phyloP scores from a whole-genome alignment of 2,888 invertebrate species.

The Drosophila sordidula region DNA sequence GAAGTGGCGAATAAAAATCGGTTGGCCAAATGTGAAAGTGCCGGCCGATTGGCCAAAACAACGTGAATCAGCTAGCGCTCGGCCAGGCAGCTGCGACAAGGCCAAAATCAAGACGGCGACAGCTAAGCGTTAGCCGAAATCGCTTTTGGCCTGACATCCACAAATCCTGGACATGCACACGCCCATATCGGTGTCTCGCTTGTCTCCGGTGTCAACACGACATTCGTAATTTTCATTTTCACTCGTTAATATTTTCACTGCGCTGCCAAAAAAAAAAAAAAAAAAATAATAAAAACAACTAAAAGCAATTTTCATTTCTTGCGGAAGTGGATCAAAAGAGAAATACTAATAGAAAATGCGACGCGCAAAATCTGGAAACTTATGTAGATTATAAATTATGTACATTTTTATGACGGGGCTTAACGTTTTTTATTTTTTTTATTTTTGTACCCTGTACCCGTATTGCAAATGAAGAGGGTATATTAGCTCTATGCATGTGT shows the following conservation, averaged over 20 bases:
- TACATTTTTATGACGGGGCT: slow-evolving; percentile 58
- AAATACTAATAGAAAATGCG: slow-evolving; percentile 47
- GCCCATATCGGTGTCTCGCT: slow-evolving; percentile 32
- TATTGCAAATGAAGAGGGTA: background rate
- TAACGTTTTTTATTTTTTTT: slow-evolving; percentile 13
- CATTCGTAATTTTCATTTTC: slow-evolving; percentile 56
- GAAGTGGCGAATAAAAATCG: slow-evolving; percentile 3
- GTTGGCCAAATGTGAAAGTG: slow-evolving; percentile 51
- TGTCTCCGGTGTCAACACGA: slow-evolving; percentile 17
- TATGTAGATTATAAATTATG: slow-evolving; percentile 65
- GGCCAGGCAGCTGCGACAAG: background rate
- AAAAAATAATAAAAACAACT: background rate
- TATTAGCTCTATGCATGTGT: background rate
- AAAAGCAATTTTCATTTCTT: slow-evolving; percentile 56
- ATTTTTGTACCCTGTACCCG: background rate
- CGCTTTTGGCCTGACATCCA: slow-evolving; percentile 1
- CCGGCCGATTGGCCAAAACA: background rate
- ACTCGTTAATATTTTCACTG: slow-evolving; percentile 59
- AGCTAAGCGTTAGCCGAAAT: slow-evolving; percentile 8
- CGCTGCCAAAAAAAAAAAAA: slow-evolving; percentile 4
- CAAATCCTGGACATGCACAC: slow-evolving; percentile 14
- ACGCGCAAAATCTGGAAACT: slow-evolving; percentile 43
- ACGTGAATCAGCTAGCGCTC: slow-evolving; percentile 32
- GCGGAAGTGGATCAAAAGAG: slow-evolving; percentile 75
- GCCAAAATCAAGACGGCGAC: slow-evolving; percentile 21